phyloP scores from a whole-genome alignment of 1,140 invertebrate species.

The Mycetomoellerius zeteki region DNA sequence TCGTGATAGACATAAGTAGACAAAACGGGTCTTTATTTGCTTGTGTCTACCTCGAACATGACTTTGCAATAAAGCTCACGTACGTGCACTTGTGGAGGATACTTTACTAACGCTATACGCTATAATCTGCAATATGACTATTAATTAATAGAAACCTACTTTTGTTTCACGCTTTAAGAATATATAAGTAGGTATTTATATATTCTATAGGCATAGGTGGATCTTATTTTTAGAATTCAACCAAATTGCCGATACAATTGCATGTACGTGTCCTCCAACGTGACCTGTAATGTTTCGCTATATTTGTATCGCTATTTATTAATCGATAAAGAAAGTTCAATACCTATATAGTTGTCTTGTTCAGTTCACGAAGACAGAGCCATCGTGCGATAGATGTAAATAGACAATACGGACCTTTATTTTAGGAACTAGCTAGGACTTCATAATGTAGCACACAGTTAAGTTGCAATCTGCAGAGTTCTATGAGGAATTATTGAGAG shows the following conservation, averaged over 20 bases:
- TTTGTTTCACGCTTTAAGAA: constrained; percentile 13
- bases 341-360: not conserved
- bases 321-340: not conserved
- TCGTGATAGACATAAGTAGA: constrained; percentile 56
- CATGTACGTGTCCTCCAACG: not conserved
- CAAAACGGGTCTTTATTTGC: constrained; percentile 56
- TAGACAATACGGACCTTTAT: constrained; percentile 59
- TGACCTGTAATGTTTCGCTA: not conserved
- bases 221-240: constrained; percentile 24
- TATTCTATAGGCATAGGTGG: not conserved
- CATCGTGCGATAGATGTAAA: constrained; percentile 40
- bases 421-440: constrained; percentile 34
- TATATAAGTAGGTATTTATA: not conserved
- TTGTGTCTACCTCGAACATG: constrained; percentile 30
- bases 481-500: not conserved
- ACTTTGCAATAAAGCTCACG: constrained; percentile 27
- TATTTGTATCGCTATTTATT: constrained; percentile 5
- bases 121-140: not conserved
- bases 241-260: constrained; percentile 25
- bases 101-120: too few relatives aligned
- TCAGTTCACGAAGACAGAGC: not conserved
- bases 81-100: not conserved
- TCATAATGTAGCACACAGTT: constrained; percentile 13
- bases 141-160: constrained; percentile 43
- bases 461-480: not conserved